Evolutionary conservation across 2,797 vertebrate species (phyloP).

Genomic region (Acanthurus lineatus): DNA sequence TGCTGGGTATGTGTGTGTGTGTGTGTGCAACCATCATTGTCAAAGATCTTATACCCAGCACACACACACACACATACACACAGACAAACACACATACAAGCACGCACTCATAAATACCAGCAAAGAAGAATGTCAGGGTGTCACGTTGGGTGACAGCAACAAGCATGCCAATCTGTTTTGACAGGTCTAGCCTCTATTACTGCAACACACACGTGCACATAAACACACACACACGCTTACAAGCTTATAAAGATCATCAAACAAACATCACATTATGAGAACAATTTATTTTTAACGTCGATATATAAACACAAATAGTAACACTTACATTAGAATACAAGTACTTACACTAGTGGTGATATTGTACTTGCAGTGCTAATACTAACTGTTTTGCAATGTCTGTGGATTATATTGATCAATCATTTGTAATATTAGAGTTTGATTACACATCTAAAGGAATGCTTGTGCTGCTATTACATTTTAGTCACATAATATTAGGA

Average conservation of each 20-base stretch:
- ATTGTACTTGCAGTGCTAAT: neutral
- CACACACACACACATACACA: slow-evolving; percentile 26
- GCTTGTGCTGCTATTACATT: neutral
- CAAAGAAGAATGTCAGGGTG: slow-evolving; percentile 67
- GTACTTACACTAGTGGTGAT: too few species aligned
- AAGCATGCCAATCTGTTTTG: slow-evolving; percentile 37
- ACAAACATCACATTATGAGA: neutral
- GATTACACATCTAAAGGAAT: slow-evolving; percentile 23
- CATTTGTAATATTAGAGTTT: slow-evolving; percentile 9
- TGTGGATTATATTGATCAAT: slow-evolving; percentile 10
- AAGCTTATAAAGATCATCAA: neutral
- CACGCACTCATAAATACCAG: slow-evolving; percentile 39
- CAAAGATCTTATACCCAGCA: slow-evolving; percentile 86
- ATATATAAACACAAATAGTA: neutral
- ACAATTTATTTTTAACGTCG: neutral
- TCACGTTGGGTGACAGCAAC: slow-evolving; percentile 59
- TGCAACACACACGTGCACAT: slow-evolving; percentile 20
- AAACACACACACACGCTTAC: slow-evolving; percentile 20
- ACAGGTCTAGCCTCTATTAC: slow-evolving; percentile 51
- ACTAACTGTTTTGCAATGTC: neutral
- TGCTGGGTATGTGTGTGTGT: slow-evolving; percentile 13
- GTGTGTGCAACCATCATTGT: slow-evolving; percentile 57
- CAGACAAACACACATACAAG: slow-evolving; percentile 2
- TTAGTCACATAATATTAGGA: slow-evolving; percentile 12
- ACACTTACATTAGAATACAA: neutral